Conservation (phyloP, 2,888 invertebrate genomes). For the Malthinus flaveolus region DNA sequence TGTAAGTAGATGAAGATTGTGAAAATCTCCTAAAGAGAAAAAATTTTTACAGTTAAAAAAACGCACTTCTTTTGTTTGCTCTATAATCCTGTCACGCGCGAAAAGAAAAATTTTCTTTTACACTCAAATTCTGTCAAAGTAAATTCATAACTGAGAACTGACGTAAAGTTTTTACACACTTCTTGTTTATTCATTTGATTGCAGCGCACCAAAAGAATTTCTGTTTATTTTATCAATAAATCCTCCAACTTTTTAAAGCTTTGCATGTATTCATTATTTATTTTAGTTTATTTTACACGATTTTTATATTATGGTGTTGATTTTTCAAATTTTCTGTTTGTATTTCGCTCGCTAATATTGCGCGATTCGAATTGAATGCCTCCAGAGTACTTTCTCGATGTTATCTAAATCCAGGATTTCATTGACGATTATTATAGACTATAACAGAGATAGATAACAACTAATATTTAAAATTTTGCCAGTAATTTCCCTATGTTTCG, state of each 20-base stretch:
- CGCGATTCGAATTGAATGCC: too few species aligned
- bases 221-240: slow-evolving; percentile 37
- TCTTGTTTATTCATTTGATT: slow-evolving; percentile 32
- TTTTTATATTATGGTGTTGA: slow-evolving; percentile 29
- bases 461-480: too few species aligned
- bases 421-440: too few species aligned
- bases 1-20: slow-evolving; percentile 29
- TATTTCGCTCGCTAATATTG: background rate
- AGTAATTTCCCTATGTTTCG: too few species aligned
- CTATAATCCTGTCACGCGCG: slow-evolving; percentile 4
- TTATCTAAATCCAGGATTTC: too few species aligned
- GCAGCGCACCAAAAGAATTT: slow-evolving; percentile 23
- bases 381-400: too few species aligned
- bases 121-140: slow-evolving; percentile 3
- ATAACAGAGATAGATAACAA: too few species aligned
- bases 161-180: slow-evolving; percentile 21
- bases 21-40: slow-evolving; percentile 11
- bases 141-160: slow-evolving; percentile 20
- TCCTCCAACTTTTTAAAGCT: slow-evolving; percentile 31
- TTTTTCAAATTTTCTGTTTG: slow-evolving; percentile 26
- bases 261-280: slow-evolving; percentile 27
- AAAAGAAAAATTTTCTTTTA: slow-evolving; percentile 19
- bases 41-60: slow-evolving; percentile 27
- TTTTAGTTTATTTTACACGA: slow-evolving; percentile 18
- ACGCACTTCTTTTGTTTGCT: slow-evolving; percentile 12